These are phyloP conservation scores for Hydrolagus colliei DNA, from an alignment of 2,797 vertebrate genomes.

Conservation along the genomic window DNA sequence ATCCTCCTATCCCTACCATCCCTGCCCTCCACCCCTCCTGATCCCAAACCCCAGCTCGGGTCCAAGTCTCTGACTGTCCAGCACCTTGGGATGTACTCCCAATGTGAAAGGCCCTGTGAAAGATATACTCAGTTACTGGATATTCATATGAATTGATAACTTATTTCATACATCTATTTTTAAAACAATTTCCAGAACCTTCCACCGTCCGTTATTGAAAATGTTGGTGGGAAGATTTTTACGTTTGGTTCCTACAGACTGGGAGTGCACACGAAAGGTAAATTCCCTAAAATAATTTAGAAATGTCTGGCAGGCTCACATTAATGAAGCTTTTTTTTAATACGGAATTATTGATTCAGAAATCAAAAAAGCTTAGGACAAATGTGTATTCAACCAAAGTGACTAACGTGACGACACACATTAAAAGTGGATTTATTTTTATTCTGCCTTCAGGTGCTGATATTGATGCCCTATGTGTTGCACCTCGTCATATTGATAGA, in stretches of 20 bases:
- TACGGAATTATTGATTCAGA: no score
- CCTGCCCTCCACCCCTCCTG: no score
- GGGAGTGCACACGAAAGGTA: slow-evolving; percentile 84
- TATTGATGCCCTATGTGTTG: slow-evolving; percentile 80
- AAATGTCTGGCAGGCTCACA: no score
- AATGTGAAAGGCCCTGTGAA: background rate
- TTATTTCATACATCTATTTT: slow-evolving; percentile 13
- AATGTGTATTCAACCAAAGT: background rate
- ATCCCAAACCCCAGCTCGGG: no score
- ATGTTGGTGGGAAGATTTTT: slow-evolving; percentile 81
- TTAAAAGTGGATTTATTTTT: background rate
- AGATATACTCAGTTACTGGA: background rate
- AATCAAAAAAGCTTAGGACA: no score
- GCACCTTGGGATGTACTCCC: no score
- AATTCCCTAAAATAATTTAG: background rate
- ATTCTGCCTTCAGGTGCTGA: slow-evolving; percentile 65
- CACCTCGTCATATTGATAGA: slow-evolving; percentile 76
- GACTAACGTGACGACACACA: background rate
- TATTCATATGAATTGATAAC: slow-evolving; percentile 12
- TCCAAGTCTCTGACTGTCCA: no score
- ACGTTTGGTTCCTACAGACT: slow-evolving; percentile 82
- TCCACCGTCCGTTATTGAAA: slow-evolving; percentile 71
- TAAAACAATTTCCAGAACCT: slow-evolving; percentile 63
- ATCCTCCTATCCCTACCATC: no score
- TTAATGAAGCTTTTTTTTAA: no score